A percentile compares a stretch with the other conserved stretches of the same genome.
Evolutionary conservation across 2,888 invertebrate genomes (phyloP).

Genomic region (Polydrusus pterygomalis): DNA sequence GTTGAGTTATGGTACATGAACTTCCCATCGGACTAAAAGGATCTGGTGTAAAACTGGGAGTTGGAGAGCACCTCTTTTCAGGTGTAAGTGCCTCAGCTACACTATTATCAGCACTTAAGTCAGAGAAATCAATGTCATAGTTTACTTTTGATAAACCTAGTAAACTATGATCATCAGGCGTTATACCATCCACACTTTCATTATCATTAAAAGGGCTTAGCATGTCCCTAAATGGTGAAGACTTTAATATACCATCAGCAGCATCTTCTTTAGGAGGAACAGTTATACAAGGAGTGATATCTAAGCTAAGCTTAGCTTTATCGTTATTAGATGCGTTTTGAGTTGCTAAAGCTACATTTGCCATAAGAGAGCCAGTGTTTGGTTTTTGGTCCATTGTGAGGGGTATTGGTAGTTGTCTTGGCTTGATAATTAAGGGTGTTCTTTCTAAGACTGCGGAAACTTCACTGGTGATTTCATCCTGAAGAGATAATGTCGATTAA

Average conservation of each 20-base stretch:
- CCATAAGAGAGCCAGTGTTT: conserved; percentile 44
- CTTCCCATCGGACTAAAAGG: conserved; percentile 76
- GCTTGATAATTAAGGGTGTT: conserved; percentile 83
- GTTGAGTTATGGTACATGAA: conserved; percentile 66
- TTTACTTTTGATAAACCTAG: conserved; percentile 82
- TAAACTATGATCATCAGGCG: conserved; percentile 78
- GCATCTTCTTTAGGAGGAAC: conserved; percentile 60
- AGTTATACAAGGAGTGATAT: conserved; percentile 69
- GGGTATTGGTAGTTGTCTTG: conserved; percentile 77
- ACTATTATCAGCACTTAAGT: conserved; percentile 83
- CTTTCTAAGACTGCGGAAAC: conserved; percentile 82
- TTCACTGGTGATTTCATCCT: conserved; percentile 84
- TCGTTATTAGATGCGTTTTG: conserved; percentile 39
- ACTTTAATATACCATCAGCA: conserved; percentile 63
- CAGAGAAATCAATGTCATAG: conserved; percentile 85
- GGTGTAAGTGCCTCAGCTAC: conserved; percentile 75
- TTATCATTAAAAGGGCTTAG: conserved; percentile 63
- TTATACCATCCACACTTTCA: conserved; percentile 75
- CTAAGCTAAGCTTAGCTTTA: conserved; percentile 62
- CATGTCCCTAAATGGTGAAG: conserved; percentile 73
- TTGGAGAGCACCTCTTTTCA: conserved; percentile 66
- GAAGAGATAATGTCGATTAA: conserved; percentile 61
- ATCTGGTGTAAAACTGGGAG: conserved; percentile 70
- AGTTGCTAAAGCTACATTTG: conserved; percentile 51
- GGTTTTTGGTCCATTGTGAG: conserved; percentile 68